phyloP scores from a whole-genome alignment of 2,797 vertebrate species.

The Chrosomus eos region DNA sequence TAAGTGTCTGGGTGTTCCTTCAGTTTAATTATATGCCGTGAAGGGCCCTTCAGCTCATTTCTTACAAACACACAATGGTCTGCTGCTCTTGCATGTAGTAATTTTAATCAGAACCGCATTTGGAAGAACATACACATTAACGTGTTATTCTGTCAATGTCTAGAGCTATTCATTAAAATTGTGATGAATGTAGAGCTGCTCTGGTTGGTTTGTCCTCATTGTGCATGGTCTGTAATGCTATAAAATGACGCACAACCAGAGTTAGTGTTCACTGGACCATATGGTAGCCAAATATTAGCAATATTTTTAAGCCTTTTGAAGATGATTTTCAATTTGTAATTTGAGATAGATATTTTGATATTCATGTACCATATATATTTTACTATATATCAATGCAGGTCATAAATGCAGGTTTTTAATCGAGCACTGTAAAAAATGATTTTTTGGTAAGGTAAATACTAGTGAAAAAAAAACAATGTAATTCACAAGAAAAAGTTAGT shows the following conservation, averaged over 20 bases:
- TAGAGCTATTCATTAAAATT: constrained; percentile 33
- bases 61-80: constrained; percentile 35
- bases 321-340: not conserved
- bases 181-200: not conserved
- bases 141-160: constrained; percentile 33
- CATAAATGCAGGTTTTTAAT: not conserved
- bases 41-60: constrained; percentile 42
- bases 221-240: not conserved
- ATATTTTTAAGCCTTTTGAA: not conserved
- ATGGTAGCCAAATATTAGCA: not conserved
- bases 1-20: constrained; percentile 31
- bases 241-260: not conserved
- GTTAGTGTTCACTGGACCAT: not conserved
- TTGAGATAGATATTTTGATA: not conserved
- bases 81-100: constrained; percentile 44
- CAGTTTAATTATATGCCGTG: constrained; percentile 37
- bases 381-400: not conserved
- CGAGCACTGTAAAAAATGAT: too few species aligned
- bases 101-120: constrained; percentile 42
- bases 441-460: too few species aligned
- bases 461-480: too few species aligned
- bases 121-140: constrained; percentile 38
- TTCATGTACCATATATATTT: not conserved
- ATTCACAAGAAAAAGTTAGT: too few species aligned
- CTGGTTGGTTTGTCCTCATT: constrained; percentile 40